phyloP scores from a whole-genome alignment of 2,113 vertebrate genomes.

The Dasyornis broadbenti region DNA sequence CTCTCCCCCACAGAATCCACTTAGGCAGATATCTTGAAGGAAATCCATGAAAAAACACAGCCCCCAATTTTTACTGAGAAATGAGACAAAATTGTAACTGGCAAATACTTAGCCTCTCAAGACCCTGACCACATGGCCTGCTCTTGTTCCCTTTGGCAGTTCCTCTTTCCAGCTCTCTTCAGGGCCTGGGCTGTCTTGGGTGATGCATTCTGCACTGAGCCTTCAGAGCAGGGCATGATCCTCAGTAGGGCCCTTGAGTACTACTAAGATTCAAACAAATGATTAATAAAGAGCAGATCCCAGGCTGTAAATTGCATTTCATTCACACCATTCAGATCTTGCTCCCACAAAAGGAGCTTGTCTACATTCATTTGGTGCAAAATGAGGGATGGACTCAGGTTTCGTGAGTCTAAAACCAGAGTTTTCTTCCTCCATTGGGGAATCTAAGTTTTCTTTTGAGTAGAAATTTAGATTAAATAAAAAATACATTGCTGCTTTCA shows the following conservation, averaged over 20 bases:
- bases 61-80: neutral
- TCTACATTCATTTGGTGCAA: conserved; percentile 40
- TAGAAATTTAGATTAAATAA: conserved; percentile 52
- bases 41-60: neutral
- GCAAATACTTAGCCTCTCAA: neutral
- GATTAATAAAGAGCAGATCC: conserved; percentile 55
- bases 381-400: conserved; percentile 35
- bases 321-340: conserved; percentile 24
- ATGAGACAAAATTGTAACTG: conserved; percentile 13
- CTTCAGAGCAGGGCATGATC: neutral
- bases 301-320: conserved; percentile 25
- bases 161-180: neutral
- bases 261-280: conserved; percentile 19
- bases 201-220: neutral
- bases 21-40: neutral
- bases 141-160: neutral
- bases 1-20: neutral
- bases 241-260: neutral
- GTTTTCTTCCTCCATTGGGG: conserved; percentile 27
- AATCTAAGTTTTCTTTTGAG: conserved; percentile 50
- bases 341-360: conserved; percentile 3
- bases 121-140: neutral
- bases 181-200: neutral
- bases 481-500: conserved; percentile 42
- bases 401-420: conserved; percentile 22